Base-by-base conservation (phyloP, 2,888 invertebrate genomes). In the Halictus ligatus region DNA sequence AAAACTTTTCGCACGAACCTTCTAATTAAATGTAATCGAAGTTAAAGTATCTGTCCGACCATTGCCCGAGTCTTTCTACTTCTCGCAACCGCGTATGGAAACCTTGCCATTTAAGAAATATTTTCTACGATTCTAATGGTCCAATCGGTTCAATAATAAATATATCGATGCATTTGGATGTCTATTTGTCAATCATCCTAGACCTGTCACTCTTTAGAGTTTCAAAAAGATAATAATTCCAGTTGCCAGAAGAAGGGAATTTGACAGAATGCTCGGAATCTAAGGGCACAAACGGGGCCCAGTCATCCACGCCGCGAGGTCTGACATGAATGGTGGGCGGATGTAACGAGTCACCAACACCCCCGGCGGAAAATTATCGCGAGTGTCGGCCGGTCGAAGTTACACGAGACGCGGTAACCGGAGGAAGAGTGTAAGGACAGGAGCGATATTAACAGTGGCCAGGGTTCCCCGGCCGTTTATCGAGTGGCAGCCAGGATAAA, bases 401-500 rank as follows among this genome's bases (percentile, higher is more conserved):
- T 69, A 58, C 50, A 54, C 48, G 69, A 43, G 54, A 81, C 73
- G 74, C 8, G 35, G 67, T 72, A 72, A 78, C 71, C 77, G n/a
- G 64, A 77, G 74, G 75, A 75, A 79, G 64, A 48, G 69, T 50
- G 25, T 64, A 80, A 78, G 64, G 80, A 80, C 78, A 43, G 25
- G 18, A 5, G 46, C 75, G 82, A 78, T 85, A 81, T 86, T 86
- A 79, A 79, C 75, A 15, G 15, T 15, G 73, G 64, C 40, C 48
- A 25, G 73, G 60, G 35, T 76, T 58, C 74, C 58, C 48, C n/a
- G 76, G 73, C 73, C 85, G 85, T 80, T 86, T 75, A 86, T 80
- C 80, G 75, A 78, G 67, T 82, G 77, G 50, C n/a, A 60, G 82
- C 46, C 76, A 78, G 60, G 80, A 80, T 84, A 85, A 85, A 87